Evolutionary conservation across 2,888 invertebrate genomes (phyloP), one percentile per base, ranked within the genome.

Genomic region (Eupithecia pulchellata): DNA sequence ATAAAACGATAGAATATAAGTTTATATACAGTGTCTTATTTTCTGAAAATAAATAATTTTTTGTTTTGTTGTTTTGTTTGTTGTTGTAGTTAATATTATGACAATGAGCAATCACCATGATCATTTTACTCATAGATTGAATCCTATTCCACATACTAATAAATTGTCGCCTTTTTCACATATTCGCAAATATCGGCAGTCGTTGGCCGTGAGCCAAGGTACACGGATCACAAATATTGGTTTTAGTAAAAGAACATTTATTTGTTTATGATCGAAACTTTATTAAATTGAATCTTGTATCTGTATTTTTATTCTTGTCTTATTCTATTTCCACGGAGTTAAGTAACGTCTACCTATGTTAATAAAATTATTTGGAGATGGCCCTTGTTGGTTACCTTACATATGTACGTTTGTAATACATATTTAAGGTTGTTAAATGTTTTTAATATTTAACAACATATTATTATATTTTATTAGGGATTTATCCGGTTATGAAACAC

Each of bases 131-230:
- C 25, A 20, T 47, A 0, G 9, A 47, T 47, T 52, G 11, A 4
- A 20, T 47, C 11, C 1, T n/a, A 20, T 9, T 47, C 9, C 20
- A 8, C n/a, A 47, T 52, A 13, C 20, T 52, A 52, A 52, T 52
- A 52, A 52, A 52, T 52, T 13, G 11, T 25, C 52, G 25, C 4
- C 11, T 47, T 47, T 25, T 25, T 13, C 52, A 13, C 47, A 52
- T 52, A 52, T 52, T 52, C 52, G 52, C 20, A 52, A 52, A 52
- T 52, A 52, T 52, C 52, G 25, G 47, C 20, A n/a, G n/a, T n/a
- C 9, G 3, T 9, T 52, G 4, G 20, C 52, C 25, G n/a, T n/a
- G n/a, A n/a, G n/a, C n/a, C 52, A 25, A 52, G 52, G 52, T 20
- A 20, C 52, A 25, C 13, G 47, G 20, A 47, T 9, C 20, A 47